These are phyloP conservation scores for Drosophila histrio DNA, from an alignment of 2,888 invertebrate genomes.

Conservation along the genomic window DNA sequence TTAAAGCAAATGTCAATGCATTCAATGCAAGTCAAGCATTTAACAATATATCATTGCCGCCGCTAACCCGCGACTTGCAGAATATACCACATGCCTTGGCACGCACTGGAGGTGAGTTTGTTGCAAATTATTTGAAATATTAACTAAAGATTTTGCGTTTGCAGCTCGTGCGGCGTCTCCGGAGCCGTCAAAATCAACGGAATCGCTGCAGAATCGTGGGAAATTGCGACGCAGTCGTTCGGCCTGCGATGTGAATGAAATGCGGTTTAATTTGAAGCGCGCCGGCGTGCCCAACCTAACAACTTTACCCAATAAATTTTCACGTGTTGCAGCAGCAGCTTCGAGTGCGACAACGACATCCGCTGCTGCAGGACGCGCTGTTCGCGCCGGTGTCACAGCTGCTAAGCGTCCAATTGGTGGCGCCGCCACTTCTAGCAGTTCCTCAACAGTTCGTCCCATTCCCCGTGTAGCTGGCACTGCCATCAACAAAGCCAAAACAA, in stretches of 20 bases:
- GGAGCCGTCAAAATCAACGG: constrained; percentile 44
- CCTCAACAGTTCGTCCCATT: constrained; percentile 10
- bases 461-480: constrained; percentile 21
- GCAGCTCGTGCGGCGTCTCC: constrained; percentile 79
- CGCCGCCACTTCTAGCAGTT: neutral
- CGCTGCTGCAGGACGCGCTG: neutral
- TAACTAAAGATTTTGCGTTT: neutral
- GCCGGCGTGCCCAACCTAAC: constrained; percentile 78
- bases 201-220: constrained; percentile 24
- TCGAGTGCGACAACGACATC: neutral
- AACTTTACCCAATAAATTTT: constrained; percentile 75
- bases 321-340: constrained; percentile 52
- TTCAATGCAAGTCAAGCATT: constrained; percentile 41
- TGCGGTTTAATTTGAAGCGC: constrained; percentile 63
- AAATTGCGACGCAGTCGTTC: constrained; percentile 81
- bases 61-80: constrained; percentile 53
- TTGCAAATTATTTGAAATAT: neutral
- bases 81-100: constrained; percentile 50
- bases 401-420: constrained; percentile 19
- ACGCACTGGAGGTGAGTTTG: constrained; percentile 63
- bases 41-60: constrained; percentile 41
- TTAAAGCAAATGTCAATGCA: constrained; percentile 59
- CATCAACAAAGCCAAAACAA: constrained; percentile 24
- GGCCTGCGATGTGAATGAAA: constrained; percentile 75
- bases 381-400: constrained; percentile 6